These are phyloP conservation scores for Xylota segnis DNA, from an alignment of 2,888 invertebrate species.

Conservation along the genomic window DNA sequence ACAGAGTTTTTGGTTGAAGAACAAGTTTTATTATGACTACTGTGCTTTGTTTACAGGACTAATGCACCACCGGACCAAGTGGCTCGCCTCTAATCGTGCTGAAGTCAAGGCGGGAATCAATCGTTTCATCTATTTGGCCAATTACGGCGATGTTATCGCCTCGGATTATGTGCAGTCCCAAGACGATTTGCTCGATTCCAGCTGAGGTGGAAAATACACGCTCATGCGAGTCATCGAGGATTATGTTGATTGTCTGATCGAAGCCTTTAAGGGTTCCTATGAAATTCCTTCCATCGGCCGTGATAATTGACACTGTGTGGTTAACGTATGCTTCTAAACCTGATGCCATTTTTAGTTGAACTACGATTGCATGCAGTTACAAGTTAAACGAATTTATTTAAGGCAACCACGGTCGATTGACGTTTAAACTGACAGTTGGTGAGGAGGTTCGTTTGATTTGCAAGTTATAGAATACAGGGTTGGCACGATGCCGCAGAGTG, in stretches of 20 bases:
- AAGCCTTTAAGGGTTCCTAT: constrained; percentile 99
- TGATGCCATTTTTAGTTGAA: constrained; percentile 88
- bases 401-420: constrained; percentile 11
- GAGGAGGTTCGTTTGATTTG: constrained; percentile 18
- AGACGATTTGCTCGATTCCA: constrained; percentile 97
- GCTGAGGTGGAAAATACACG: constrained; percentile 97
- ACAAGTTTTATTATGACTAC: constrained; percentile 43
- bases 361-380: neutral
- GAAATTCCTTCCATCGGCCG: constrained; percentile 97
- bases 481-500: too few relatives aligned
- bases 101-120: constrained; percentile 92
- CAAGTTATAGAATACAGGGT: neutral
- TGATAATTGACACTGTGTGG: constrained; percentile 97
- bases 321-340: constrained; percentile 95
- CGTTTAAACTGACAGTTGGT: neutral
- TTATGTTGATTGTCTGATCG: constrained; percentile 99
- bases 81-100: constrained; percentile 93
- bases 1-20: constrained; percentile 10
- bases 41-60: constrained; percentile 34
- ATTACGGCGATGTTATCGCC: constrained; percentile 98
- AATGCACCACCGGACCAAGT: constrained; percentile 92
- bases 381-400: constrained; percentile 2
- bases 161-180: constrained; percentile 98
- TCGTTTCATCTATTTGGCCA: constrained; percentile 93
- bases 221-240: constrained; percentile 99